Conservation (phyloP, 2,113 vertebrate species). For the Daubentonia madagascariensis region DNA sequence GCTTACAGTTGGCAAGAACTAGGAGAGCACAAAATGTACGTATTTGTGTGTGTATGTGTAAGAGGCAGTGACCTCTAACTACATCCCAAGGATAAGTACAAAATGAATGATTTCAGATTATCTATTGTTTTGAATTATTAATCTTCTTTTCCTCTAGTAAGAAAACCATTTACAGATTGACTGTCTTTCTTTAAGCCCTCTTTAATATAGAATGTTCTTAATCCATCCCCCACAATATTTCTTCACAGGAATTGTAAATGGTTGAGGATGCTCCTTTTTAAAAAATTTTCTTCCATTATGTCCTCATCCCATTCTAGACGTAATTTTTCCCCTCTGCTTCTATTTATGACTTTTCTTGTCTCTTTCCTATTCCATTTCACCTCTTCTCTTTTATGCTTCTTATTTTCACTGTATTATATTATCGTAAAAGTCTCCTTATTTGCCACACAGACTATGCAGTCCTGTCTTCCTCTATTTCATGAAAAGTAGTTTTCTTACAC, state of each 20-base stretch:
- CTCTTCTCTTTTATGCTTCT: neutral
- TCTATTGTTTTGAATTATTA: constrained; percentile 40
- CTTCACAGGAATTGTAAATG: neutral
- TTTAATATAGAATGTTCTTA: neutral
- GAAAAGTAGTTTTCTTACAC: constrained; percentile 18
- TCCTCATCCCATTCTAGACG: neutral
- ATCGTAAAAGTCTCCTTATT: neutral
- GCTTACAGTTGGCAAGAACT: neutral
- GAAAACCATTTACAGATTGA: constrained; percentile 16
- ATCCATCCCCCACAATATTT: neutral
- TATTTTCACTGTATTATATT: constrained; percentile 2
- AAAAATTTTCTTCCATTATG: neutral
- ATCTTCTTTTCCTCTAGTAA: constrained; percentile 21
- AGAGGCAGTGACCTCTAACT: neutral
- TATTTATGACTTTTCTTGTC: neutral
- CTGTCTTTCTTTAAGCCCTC: neutral
- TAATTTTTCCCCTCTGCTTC: neutral
- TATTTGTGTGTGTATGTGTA: neutral
- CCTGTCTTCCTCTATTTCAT: neutral
- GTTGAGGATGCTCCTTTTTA: neutral
- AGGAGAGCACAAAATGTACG: neutral
- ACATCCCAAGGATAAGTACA: neutral
- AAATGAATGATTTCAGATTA: neutral
- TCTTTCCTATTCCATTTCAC: neutral
- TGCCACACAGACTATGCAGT: neutral